phyloP scores from a whole-genome alignment of 2,113 vertebrate genomes.

The Ellobius talpinus region DNA sequence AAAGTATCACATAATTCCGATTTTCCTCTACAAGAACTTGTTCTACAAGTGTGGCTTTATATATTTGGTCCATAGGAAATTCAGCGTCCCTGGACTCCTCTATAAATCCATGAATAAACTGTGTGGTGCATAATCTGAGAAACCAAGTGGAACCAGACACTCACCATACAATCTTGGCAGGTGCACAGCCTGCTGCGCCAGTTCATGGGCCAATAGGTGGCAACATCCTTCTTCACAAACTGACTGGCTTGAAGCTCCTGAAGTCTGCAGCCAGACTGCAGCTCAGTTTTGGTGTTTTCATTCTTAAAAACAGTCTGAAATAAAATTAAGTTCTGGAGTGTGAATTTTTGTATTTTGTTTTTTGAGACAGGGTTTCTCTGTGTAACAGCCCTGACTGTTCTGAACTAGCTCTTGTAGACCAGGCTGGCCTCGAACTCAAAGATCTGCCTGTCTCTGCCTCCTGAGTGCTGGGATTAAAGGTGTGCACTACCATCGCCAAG shows the following conservation, averaged over 20 bases:
- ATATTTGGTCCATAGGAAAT: constrained; percentile 23
- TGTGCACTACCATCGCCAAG: too few relatives aligned
- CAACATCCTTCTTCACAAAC: constrained; percentile 85
- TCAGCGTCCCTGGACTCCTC: not conserved
- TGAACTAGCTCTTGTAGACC: too few relatives aligned
- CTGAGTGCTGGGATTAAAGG: too few relatives aligned
- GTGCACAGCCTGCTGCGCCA: constrained; percentile 95
- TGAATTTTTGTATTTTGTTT: not conserved
- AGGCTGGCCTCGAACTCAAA: too few relatives aligned
- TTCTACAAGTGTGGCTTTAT: not conserved
- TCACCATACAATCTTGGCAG: constrained; percentile 94
- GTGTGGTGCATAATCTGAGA: not conserved
- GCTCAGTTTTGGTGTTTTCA: constrained; percentile 51
- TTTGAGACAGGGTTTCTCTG: not conserved
- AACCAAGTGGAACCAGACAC: not conserved
- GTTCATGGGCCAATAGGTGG: constrained; percentile 94
- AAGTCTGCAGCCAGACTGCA: constrained; percentile 86
- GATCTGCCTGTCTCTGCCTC: too few relatives aligned
- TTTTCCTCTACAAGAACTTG: not conserved
- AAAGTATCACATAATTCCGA: not conserved
- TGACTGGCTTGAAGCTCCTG: constrained; percentile 86
- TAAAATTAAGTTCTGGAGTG: constrained; percentile 70
- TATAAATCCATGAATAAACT: not conserved
- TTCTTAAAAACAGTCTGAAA: constrained; percentile 80
- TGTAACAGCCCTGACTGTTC: too few relatives aligned